A percentile compares a stretch with the other conserved stretches of the same genome.
phyloP scores from a whole-genome alignment of 2,797 vertebrate genomes.

The Periparus ater region DNA sequence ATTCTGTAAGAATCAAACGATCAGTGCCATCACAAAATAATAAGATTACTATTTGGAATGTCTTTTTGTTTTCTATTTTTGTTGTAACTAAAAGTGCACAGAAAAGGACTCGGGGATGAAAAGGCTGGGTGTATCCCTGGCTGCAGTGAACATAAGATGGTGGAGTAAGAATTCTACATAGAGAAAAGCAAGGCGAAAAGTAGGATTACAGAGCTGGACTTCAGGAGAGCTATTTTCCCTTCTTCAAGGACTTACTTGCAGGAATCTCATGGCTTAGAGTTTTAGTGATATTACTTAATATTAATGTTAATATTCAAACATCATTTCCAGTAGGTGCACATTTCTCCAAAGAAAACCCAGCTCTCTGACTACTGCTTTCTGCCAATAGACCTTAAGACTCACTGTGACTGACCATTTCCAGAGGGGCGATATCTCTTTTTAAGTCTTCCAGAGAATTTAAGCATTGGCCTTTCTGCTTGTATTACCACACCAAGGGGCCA shows the following conservation, averaged over 20 bases:
- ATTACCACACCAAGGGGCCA: neutral
- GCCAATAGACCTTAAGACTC: neutral
- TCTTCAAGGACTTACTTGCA: neutral
- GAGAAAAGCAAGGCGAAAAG: neutral
- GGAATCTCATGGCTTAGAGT: neutral
- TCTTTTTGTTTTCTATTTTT: neutral
- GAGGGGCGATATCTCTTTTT: neutral
- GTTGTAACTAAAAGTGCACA: fast-evolving
- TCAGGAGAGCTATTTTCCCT: neutral
- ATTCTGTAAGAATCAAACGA: neutral
- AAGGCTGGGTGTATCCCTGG: neutral
- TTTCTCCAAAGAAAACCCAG: neutral
- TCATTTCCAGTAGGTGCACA: neutral
- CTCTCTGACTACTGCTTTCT: neutral
- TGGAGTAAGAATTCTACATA: neutral
- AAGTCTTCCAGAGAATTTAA: neutral
- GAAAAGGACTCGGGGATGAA: neutral
- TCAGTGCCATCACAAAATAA: neutral
- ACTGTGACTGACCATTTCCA: neutral
- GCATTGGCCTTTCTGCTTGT: neutral
- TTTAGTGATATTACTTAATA: neutral
- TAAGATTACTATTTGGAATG: neutral
- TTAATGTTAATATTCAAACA: neutral
- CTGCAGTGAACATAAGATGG: neutral
- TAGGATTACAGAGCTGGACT: neutral